Evolutionary conservation across 2,888 invertebrate genomes (phyloP), one percentile per base, ranked within the genome.

Genomic region (Clusia tigrina): DNA sequence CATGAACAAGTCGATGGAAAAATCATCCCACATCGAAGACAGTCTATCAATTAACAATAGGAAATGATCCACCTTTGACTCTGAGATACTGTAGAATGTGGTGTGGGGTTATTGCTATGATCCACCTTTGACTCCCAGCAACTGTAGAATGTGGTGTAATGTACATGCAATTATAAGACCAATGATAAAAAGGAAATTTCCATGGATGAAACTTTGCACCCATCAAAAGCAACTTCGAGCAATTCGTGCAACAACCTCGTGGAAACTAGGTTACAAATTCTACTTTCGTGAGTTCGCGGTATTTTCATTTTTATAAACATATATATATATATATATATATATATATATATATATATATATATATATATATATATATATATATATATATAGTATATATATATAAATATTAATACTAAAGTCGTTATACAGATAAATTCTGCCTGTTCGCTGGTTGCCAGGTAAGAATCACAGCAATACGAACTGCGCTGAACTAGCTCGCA

Each of bases 241-340:
- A 26, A 55, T 55, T 61, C 62, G 62, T 62, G 62, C 62, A 53
- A 18, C 24, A 37, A 62, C 57, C 62, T 62, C 53, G 53, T 53
- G 60, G 54, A 66, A 66, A 66, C 53, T 66, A 66, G 66, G 66
- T 66, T 66, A 60, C 62, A 60, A 54, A 59, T 54, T 15, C 15
- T 3, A n/a, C 24, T 53, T 53, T 25, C 5, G 12, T 53, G 42
- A 42, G 42, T 17, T 42, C 42, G 12, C 3, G 12, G n/a, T 42
- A 17, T 42, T 42, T 3, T 42, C n/a, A 12, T 32, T 42, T n/a
- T n/a, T n/a, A 12, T 12, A 51, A 17, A 51, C 17, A 10, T 18
- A 51, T 1, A 5, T 48, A 18, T 18, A 48, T 48, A 18, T 17
- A 48, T 5, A 48, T 12, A 32, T 48, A 48, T 17, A 18, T 48